Evolutionary conservation across 2,113 vertebrate species (phyloP), one percentile per base, ranked within the genome.

Genomic region (Ochotona princeps): DNA sequence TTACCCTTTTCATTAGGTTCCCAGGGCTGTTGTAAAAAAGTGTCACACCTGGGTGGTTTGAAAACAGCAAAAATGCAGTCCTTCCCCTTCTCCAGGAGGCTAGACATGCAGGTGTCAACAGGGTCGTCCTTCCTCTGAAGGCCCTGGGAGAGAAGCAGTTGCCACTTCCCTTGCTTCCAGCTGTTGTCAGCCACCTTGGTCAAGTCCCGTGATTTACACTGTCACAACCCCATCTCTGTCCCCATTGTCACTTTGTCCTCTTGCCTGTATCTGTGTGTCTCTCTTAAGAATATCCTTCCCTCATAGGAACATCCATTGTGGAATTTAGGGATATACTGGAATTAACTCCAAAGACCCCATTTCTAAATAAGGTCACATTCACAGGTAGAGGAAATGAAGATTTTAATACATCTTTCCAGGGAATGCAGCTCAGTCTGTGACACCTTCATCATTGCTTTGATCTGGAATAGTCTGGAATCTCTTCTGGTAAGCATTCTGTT

Each of bases 221-320:
- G 30, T 20, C 30, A 1, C n/a, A 7, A 20, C 65, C 35, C 11
- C 10, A 5, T n/a, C 13, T 74, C 76, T 35, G n/a, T 14, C 54
- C 30, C 23, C 26, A 2, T 0, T 23, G n/a, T 47, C 76, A 13
- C 17, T 2, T 30, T 1, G 2, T 13, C 26, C 60, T 65, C 60
- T 47, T 72, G 47, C 13, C 63, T 65, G 5, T 18, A 7, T 38
- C 54, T 44, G 30, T 63, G 5, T 54, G 9, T 28, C 17, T 38
- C 51, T 78, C 89, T 65, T 75, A 51, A 72, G n/a, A 82, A 26
- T 28, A 75, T 49, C 84, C 35, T 75, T 8, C 38, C n/a, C 60
- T 47, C 47, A 44, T 0, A 35, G 88, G n/a, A 26, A 80, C 49
- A 69, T 2, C 30, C 63, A 23, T 38, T 35, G 28, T 15, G 83